Percentiles rank a stretch among this genome's conserved stretches.
phyloP scores from a whole-genome alignment of 2,888 invertebrate genomes.

The Apotomis betuletana region DNA sequence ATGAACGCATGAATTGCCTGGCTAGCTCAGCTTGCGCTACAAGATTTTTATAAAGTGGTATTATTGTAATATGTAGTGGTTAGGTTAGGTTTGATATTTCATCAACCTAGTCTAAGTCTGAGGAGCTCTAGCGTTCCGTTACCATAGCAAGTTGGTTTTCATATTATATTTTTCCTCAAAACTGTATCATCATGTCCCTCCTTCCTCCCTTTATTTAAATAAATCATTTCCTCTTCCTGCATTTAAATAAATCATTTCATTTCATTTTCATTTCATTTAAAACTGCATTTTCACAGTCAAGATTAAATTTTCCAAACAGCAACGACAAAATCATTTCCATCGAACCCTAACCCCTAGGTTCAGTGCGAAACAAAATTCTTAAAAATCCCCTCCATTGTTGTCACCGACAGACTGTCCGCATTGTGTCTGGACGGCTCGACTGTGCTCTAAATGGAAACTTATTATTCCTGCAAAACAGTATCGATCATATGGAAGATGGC shows the following conservation, averaged over 20 bases:
- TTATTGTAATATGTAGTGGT: too few species aligned
- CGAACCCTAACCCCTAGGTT: constrained; percentile 36
- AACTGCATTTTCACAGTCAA: neutral
- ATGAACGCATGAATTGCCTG: too few species aligned
- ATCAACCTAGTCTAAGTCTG: too few species aligned
- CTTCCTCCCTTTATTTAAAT: neutral
- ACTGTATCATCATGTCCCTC: neutral
- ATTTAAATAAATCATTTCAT: too few species aligned
- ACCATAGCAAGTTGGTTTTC: too few species aligned
- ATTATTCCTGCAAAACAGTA: constrained; percentile 32
- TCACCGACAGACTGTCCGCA: constrained; percentile 35
- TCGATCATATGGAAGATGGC: constrained; percentile 25
- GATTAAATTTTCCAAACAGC: constrained; percentile 14
- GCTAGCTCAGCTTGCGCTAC: too few species aligned
- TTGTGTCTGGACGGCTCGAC: constrained; percentile 17
- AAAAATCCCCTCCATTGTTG: constrained; percentile 39
- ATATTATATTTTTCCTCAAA: too few species aligned
- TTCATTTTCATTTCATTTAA: too few species aligned
- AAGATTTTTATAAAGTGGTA: too few species aligned
- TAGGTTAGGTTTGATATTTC: too few species aligned
- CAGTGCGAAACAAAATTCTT: constrained; percentile 38
- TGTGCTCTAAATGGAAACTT: constrained; percentile 34
- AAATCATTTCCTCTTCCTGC: too few species aligned
- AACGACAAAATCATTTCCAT: constrained; percentile 1
- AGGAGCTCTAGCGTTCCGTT: too few species aligned